Conservation (phyloP, 2,888 invertebrate species). For the Liodrosophila aerea region DNA sequence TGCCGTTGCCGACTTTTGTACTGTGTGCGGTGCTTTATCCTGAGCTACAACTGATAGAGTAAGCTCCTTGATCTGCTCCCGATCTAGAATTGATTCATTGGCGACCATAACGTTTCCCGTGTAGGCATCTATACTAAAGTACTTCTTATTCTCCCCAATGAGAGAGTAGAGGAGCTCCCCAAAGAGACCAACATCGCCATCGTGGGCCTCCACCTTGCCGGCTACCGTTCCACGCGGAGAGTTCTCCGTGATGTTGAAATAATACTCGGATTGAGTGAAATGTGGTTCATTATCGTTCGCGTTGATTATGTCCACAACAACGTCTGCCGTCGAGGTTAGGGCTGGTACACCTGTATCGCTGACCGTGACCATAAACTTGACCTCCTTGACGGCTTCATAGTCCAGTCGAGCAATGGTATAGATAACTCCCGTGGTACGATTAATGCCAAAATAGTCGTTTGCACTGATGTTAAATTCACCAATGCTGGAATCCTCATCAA, state of each 20-base stretch:
- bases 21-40: slow-evolving; percentile 89
- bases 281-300: slow-evolving; percentile 94
- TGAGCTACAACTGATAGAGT: slow-evolving; percentile 90
- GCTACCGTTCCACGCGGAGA: slow-evolving; percentile 88
- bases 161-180: slow-evolving; percentile 91
- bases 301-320: slow-evolving; percentile 90
- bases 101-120: slow-evolving; percentile 91
- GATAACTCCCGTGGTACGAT: slow-evolving; percentile 90
- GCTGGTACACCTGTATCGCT: slow-evolving; percentile 94
- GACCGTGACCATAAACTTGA: slow-evolving; percentile 91
- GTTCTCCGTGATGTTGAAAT: slow-evolving; percentile 89
- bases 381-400: slow-evolving; percentile 89
- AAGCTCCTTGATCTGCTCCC: slow-evolving; percentile 88
- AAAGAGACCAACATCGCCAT: slow-evolving; percentile 90
- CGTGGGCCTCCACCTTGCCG: slow-evolving; percentile 88
- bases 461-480: slow-evolving; percentile 87
- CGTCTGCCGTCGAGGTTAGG: slow-evolving; percentile 89
- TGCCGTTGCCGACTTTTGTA: slow-evolving; percentile 88
- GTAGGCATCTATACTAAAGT: slow-evolving; percentile 88
- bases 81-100: slow-evolving; percentile 88
- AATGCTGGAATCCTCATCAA: slow-evolving; percentile 92
- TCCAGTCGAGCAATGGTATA: slow-evolving; percentile 90
- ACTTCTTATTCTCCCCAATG: slow-evolving; percentile 88
- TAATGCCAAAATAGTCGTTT: slow-evolving; percentile 90
- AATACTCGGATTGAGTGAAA: slow-evolving; percentile 88